A percentile compares a stretch with the other conserved stretches of the same genome.
These are phyloP conservation scores for Wasmannia auropunctata DNA, from an alignment of 1,140 invertebrate genomes.

Conservation along the genomic window DNA sequence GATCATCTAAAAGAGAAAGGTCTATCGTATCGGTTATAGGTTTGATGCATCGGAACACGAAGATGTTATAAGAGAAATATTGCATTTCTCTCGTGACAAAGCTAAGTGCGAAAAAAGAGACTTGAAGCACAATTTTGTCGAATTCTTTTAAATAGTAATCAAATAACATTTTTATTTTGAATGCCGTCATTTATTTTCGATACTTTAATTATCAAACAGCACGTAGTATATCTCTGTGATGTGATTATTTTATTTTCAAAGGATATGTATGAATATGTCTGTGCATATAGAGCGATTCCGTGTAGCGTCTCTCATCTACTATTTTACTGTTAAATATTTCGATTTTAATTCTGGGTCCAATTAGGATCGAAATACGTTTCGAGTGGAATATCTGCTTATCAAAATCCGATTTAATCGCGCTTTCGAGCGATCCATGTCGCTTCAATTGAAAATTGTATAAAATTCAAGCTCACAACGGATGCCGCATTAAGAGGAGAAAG, in stretches of 20 bases:
- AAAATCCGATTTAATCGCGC: slow-evolving; percentile 45
- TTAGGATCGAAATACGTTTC: slow-evolving; percentile 16
- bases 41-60: background rate
- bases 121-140: background rate
- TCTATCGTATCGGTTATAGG: background rate
- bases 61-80: background rate
- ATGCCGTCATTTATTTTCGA: background rate
- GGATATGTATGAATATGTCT: background rate
- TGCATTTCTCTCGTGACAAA: background rate
- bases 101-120: background rate
- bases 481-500: background rate
- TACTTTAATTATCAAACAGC: background rate
- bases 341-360: slow-evolving; percentile 21
- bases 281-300: background rate
- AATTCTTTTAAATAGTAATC: background rate
- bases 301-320: background rate
- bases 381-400: slow-evolving; percentile 38
- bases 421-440: background rate
- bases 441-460: slow-evolving; percentile 31
- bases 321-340: slow-evolving; percentile 24
- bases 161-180: background rate
- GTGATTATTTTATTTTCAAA: background rate
- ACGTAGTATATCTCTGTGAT: background rate
- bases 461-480: slow-evolving; percentile 5
- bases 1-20: background rate